Evolutionary conservation across 2,113 vertebrate species (phyloP).

Genomic region (Prunella fulvescens): DNA sequence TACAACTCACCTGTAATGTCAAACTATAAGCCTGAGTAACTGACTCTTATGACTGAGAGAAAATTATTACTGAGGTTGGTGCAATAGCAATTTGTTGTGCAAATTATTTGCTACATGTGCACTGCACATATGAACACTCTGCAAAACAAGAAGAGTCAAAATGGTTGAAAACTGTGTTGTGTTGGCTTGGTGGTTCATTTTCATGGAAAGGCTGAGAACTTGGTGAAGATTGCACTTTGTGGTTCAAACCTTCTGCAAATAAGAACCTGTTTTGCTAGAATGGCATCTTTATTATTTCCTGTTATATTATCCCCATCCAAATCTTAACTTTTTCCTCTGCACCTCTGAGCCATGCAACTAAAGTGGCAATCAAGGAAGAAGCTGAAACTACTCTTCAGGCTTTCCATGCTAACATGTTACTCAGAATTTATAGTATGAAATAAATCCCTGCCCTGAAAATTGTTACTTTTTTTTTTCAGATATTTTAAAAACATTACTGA

Average conservation of each 20-base stretch:
- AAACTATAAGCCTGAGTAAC: background rate
- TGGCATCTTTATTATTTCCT: background rate
- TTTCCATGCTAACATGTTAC: background rate
- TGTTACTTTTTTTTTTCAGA: rapidly evolving
- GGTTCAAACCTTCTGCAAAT: background rate
- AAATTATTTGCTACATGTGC: background rate
- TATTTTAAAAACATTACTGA: background rate
- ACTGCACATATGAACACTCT: background rate
- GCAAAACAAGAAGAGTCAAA: background rate
- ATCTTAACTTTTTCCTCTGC: background rate
- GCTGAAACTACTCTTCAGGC: background rate
- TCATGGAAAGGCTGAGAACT: background rate
- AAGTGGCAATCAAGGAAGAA: background rate
- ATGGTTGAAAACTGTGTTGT: background rate
- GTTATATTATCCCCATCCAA: background rate
- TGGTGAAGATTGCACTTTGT: background rate
- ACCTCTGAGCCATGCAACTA: background rate
- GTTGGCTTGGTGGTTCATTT: background rate
- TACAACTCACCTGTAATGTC: background rate
- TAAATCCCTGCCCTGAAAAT: background rate
- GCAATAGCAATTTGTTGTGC: background rate
- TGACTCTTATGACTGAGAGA: background rate
- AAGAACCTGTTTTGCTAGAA: background rate
- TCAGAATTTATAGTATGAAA: background rate
- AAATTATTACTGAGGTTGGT: background rate